phyloP scores from a whole-genome alignment of 2,888 invertebrate genomes.

The Acanthacorydalis orientalis region DNA sequence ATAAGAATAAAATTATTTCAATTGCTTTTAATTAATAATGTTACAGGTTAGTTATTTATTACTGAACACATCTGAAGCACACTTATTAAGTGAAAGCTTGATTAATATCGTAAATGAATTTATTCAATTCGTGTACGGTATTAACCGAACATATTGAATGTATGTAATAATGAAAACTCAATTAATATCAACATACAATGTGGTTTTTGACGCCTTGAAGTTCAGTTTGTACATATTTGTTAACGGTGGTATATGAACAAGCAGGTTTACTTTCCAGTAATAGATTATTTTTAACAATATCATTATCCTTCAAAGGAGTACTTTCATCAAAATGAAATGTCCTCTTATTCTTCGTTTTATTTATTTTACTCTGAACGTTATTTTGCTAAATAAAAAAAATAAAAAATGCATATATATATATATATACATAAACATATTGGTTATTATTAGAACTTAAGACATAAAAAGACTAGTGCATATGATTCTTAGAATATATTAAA shows the following conservation, averaged over 20 bases:
- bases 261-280: slow-evolving; percentile 17
- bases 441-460: no score
- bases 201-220: neutral
- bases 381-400: slow-evolving; percentile 7
- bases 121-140: no score
- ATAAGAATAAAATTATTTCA: no score
- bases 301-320: no score
- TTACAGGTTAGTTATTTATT: no score
- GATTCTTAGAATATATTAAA: no score
- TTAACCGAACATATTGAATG: no score
- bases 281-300: slow-evolving; percentile 2
- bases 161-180: neutral
- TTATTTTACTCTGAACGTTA: slow-evolving; percentile 6
- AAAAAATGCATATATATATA: neutral
- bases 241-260: neutral
- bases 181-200: neutral
- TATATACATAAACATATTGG: neutral
- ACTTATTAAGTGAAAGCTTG: no score
- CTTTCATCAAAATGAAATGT: neutral
- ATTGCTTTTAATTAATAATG: no score
- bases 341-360: slow-evolving; percentile 4
- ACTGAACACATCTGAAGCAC: no score
- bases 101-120: no score
- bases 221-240: neutral
- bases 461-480: no score